Percentiles rank a stretch among this genome's conserved stretches.
These are phyloP conservation scores for Ailurus styani DNA, from an alignment of 2,113 vertebrate genomes.

Conservation along the genomic window DNA sequence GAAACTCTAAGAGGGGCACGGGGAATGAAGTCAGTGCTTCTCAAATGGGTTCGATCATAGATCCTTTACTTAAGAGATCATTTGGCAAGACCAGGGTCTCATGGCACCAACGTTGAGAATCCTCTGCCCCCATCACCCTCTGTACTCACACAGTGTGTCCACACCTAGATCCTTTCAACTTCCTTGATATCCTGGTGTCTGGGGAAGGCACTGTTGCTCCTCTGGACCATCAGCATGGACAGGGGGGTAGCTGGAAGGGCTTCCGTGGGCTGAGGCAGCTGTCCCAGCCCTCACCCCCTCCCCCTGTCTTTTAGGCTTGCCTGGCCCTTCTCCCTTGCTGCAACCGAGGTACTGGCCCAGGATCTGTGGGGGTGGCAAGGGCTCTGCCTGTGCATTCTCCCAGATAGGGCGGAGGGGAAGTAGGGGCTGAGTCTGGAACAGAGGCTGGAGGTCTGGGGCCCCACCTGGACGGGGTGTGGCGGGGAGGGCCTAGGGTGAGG, in stretches of 20 bases:
- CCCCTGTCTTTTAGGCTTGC: slow-evolving; percentile 85
- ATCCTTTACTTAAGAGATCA: not conserved
- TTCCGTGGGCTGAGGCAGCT: not conserved
- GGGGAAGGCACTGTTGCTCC: not conserved
- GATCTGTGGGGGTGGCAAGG: fast-evolving
- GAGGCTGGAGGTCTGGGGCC: not conserved
- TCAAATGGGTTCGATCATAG: too few relatives aligned
- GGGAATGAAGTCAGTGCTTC: not conserved
- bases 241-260: not conserved
- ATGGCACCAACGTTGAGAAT: not conserved
- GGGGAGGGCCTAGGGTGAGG: not conserved
- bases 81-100: not conserved
- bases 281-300: not conserved
- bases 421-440: not conserved
- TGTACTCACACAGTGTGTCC: not conserved
- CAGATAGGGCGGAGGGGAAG: not conserved
- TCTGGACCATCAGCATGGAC: not conserved
- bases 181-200: not conserved
- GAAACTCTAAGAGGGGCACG: not conserved
- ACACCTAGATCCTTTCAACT: not conserved
- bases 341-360: slow-evolving; percentile 82
- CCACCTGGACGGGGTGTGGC: not conserved
- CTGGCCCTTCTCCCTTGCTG: slow-evolving; percentile 94
- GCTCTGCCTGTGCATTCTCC: not conserved
- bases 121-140: not conserved